Evolutionary conservation across 1,140 invertebrate species (phyloP).

Genomic region (Drosophila lini): DNA sequence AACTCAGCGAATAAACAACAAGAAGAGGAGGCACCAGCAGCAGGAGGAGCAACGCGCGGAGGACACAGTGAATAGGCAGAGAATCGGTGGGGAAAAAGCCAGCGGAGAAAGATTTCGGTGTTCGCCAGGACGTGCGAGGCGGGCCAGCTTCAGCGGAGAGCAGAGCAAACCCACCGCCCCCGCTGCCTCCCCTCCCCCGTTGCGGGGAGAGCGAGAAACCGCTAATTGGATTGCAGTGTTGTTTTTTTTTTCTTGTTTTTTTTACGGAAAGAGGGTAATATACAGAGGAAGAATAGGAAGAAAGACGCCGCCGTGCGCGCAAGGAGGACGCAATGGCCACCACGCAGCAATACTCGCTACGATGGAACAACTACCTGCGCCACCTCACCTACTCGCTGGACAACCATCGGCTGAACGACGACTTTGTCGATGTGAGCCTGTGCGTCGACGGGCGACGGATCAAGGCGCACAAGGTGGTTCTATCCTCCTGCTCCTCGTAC

Average conservation of each 20-base stretch:
- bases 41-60: not conserved
- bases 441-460: conserved; percentile 93
- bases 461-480: conserved; percentile 93
- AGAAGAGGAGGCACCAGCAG: not conserved
- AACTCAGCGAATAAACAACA: conserved; percentile 16
- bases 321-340: conserved; percentile 69
- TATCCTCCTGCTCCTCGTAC: conserved; percentile 93
- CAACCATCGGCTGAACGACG: conserved; percentile 90
- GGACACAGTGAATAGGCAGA: not conserved
- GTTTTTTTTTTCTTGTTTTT: not conserved
- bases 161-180: conserved; percentile 8
- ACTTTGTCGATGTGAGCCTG: conserved; percentile 93
- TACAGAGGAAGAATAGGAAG: not conserved
- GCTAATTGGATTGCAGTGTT: conserved; percentile 36
- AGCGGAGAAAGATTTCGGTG: conserved; percentile 9
- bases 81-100: not conserved
- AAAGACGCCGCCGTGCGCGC: not conserved
- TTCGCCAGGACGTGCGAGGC: conserved; percentile 10
- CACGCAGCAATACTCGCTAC: conserved; percentile 89
- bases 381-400: conserved; percentile 92
- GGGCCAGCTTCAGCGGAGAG: conserved; percentile 3
- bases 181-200: conserved; percentile 7
- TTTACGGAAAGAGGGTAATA: not conserved
- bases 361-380: conserved; percentile 91
- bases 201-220: conserved; percentile 22